Base-by-base conservation (phyloP, 2,113 vertebrate species). In the Tonatia bakeri region DNA sequence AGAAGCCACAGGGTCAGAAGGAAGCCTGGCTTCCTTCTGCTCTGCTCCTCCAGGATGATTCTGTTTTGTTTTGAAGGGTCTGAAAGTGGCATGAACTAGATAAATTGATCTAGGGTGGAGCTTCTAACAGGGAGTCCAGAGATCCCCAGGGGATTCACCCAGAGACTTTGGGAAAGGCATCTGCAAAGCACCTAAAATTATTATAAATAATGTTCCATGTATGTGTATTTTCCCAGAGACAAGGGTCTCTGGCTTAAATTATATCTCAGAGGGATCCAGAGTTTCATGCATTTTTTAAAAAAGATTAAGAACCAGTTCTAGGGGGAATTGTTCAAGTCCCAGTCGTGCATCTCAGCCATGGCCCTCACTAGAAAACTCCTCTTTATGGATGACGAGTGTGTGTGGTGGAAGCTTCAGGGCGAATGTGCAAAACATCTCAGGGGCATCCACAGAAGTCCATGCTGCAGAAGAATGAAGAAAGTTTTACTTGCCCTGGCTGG, bases 21-120 rank as follows among this genome's bases (percentile, higher is more conserved):
- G 47, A 50, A 50, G 47, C 75, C 64, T 79, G 40, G 85, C 56
- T 93, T 96, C 75, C 91, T 77, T 93, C 89, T 86, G 59, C 70
- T 64, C 2, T n/a, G 31, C 47, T 70, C 33, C 70, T 76, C 38
- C 59, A 73, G 69, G 83, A 75, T 76, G 84, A 59, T 61, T 95
- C 92, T 70, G 47, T 77, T 87, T 95, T 40, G 82, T 97, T 97
- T 97, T 81, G 65, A 95, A 91, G 87, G 45, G 17, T n/a, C 61
- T 52, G 54, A 82, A 83, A 90, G 77, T 33, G 54, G 52, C n/a
- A 47, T 13, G 50, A 84, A 56, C 70, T 88, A 69, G 70, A 77
- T 40, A 87, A 36, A 26, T 89, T 82, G 65, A 43, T 73, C 59
- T 79, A 33, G 28, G 70, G 45, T 28, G 45, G 85, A 96, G 47